A percentile compares a stretch with the other conserved stretches of the same genome.
Evolutionary conservation across 2,888 invertebrate genomes (phyloP).

Genomic region (Drosophila lacicola): DNA sequence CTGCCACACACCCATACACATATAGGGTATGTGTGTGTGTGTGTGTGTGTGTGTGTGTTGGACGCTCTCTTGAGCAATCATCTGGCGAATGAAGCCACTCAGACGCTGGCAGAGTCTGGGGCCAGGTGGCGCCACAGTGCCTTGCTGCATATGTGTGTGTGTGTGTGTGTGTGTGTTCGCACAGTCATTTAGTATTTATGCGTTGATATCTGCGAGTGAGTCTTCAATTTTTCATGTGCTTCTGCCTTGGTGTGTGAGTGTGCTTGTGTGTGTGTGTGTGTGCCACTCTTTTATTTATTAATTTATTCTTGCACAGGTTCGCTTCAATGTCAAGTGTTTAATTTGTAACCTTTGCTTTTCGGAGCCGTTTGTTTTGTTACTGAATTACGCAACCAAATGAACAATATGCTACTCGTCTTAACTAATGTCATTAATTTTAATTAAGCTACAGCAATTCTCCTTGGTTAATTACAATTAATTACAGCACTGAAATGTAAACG

Average conservation of each 20-base stretch:
- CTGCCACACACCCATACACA: constrained; percentile 9
- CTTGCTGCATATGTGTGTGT: constrained; percentile 11
- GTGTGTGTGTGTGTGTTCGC: constrained; percentile 29
- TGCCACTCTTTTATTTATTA: constrained; percentile 68
- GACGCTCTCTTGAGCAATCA: constrained; percentile 72
- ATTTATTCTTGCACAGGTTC: constrained; percentile 58
- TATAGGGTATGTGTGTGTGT: background rate
- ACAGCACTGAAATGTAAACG: too few species aligned
- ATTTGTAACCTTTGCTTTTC: constrained; percentile 51
- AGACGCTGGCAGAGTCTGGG: constrained; percentile 54
- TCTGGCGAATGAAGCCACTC: constrained; percentile 78
- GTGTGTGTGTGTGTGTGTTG: constrained; percentile 20
- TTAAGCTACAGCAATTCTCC: constrained; percentile 4
- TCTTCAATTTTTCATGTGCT: constrained; percentile 66
- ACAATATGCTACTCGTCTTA: constrained; percentile 4
- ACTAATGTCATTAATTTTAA: constrained; percentile 29
- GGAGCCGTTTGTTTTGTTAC: constrained; percentile 7
- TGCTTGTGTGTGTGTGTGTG: constrained; percentile 21
- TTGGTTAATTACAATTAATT: too few species aligned
- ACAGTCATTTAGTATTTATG: constrained; percentile 76
- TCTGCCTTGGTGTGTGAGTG: constrained; percentile 6
- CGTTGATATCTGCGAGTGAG: constrained; percentile 74
- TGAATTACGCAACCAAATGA: constrained; percentile 30
- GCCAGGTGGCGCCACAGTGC: constrained; percentile 43
- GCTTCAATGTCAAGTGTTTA: constrained; percentile 57